Evolutionary conservation across 2,113 vertebrate genomes (phyloP).

Genomic region (Geothlypis trichas): DNA sequence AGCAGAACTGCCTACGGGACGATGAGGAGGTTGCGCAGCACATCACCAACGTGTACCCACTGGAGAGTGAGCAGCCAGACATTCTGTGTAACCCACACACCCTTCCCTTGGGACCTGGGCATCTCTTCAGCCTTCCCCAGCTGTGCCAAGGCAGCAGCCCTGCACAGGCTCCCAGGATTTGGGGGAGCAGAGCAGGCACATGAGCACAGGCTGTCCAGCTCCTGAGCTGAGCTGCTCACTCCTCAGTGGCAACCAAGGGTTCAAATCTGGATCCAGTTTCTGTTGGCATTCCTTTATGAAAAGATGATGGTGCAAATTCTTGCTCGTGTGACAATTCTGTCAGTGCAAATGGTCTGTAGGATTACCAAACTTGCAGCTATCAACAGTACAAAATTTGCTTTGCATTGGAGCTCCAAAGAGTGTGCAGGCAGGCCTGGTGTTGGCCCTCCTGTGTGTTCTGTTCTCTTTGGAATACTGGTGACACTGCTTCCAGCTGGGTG

Average conservation of each 20-base stretch:
- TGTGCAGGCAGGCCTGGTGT: neutral
- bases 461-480: neutral
- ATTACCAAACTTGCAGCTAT: neutral
- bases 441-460: neutral
- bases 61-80: neutral
- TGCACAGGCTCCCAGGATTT: neutral
- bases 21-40: neutral
- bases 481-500: neutral
- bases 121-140: neutral
- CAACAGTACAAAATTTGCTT: neutral
- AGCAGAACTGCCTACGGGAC: neutral
- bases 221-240: neutral
- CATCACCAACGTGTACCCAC: rapidly evolving
- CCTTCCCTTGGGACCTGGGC: neutral
- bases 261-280: neutral
- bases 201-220: neutral
- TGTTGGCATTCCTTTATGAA: conserved; percentile 48
- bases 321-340: neutral
- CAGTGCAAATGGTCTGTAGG: neutral
- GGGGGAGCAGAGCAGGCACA: neutral
- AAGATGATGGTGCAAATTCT: neutral
- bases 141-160: neutral
- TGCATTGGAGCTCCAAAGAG: neutral
- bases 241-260: neutral
- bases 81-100: neutral